Evolutionary conservation across 2,888 invertebrate species (phyloP), one percentile per base, ranked within the genome.

Genomic region (Pseudoips prasinana): DNA sequence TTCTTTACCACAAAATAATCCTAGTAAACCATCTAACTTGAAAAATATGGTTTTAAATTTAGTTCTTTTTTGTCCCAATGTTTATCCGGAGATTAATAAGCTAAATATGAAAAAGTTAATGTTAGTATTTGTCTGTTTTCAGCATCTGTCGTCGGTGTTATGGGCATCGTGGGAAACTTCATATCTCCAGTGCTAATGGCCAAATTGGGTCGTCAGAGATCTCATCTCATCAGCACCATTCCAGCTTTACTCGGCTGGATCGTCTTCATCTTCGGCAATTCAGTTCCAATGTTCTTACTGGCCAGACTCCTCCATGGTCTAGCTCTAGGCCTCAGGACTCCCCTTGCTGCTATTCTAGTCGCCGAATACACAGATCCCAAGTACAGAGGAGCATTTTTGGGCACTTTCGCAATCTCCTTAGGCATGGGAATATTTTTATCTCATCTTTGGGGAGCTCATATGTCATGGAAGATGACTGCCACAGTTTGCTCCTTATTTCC

Each of bases 341-440:
- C 91, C 0, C 57, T 90, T 40, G 85, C 85, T 7, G 86, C 90
- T 0, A 90, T 92, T 10, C 80, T 91, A 56, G 90, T 91, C 17
- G 90, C 90, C 0, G 92, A 92, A 69, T 90, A 89, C 38, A 89
- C 90, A 0, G 89, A 91, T 36, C 93, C 91, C 0, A 90, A 86
- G 52, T 89, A 92, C 35, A 82, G 94, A 32, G 92, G 93, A 2
- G 87, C 91, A 1, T 87, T 93, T 19, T 78, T 92, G 17, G 90
- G 93, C 7, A 90, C 90, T 0, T 90, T 92, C 10, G 91, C 92
- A 0, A 85, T 93, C 29, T 90, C 91, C 0, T 80, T 93, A 17
- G 91, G 93, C 0, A 29, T 90, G 28, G 94, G 94, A 0, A 91
- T 94, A 33, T 83, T 93, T 7, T 39, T 92, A 0, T 90, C 92